A percentile compares a stretch with the other conserved stretches of the same genome.
These are phyloP conservation scores for Parasteatoda tepidariorum DNA, from an alignment of 1,140 invertebrate species.

Conservation along the genomic window DNA sequence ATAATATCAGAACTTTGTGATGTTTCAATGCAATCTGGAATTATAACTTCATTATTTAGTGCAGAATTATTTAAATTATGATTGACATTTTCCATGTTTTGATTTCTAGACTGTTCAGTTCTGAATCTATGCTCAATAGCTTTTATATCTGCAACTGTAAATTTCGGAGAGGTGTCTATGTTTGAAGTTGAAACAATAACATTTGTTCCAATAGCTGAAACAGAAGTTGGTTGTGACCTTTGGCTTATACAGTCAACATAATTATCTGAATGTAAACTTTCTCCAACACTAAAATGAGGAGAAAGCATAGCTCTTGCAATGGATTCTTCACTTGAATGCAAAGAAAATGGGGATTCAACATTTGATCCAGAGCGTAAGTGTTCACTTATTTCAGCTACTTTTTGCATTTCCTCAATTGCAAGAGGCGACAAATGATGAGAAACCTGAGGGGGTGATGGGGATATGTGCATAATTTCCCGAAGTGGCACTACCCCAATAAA, in stretches of 20 bases:
- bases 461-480: conserved; percentile 46
- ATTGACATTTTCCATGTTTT: neutral
- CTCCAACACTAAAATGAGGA: conserved; percentile 21
- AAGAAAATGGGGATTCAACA: conserved; percentile 8
- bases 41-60: conserved; percentile 46
- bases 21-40: conserved; percentile 52
- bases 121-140: conserved; percentile 44
- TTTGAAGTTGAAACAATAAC: conserved; percentile 56
- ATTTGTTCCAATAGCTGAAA: conserved; percentile 55
- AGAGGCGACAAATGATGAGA: conserved; percentile 25
- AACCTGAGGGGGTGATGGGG: conserved; percentile 19
- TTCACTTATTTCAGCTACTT: conserved; percentile 52
- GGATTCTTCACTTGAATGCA: conserved; percentile 41
- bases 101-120: conserved; percentile 10
- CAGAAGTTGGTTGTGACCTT: conserved; percentile 28
- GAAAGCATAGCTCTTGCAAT: conserved; percentile 32
- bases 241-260: conserved; percentile 37
- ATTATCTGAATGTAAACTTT: conserved; percentile 21
- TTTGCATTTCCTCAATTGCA: conserved; percentile 51
- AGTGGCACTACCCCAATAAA: conserved; percentile 34
- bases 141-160: conserved; percentile 45
- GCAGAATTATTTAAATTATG: conserved; percentile 10
- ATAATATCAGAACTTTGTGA: conserved; percentile 39
- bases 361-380: conserved; percentile 21
- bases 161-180: conserved; percentile 36